Conservation (phyloP, 1,140 invertebrate genomes). For the Orussus abietinus region DNA sequence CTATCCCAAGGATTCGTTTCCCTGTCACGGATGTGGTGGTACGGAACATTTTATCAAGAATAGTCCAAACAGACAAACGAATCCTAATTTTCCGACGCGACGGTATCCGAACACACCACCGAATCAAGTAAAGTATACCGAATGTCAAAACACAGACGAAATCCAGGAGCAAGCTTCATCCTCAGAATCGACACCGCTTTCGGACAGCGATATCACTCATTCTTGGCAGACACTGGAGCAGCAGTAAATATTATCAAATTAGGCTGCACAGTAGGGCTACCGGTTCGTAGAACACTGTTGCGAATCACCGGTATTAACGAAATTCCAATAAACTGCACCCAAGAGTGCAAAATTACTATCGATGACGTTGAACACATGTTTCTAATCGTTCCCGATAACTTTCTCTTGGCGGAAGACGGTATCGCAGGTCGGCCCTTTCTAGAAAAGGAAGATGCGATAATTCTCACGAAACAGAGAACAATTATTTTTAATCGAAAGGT, state of each 20-base stretch:
- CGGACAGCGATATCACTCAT: background rate
- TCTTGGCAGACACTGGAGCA: background rate
- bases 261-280: too few relatives aligned
- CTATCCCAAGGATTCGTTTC: background rate
- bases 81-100: background rate
- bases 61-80: background rate
- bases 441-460: background rate
- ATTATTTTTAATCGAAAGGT: slow-evolving; percentile 1
- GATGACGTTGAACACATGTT: background rate
- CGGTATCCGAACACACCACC: background rate
- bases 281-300: too few relatives aligned
- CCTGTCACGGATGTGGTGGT: slow-evolving; percentile 1
- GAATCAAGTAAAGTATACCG: background rate
- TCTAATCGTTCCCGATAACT: background rate
- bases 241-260: background rate
- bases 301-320: slow-evolving; percentile 1
- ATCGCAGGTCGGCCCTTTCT: background rate
- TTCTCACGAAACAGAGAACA: background rate
- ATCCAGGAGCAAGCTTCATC: too few relatives aligned
- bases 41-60: background rate
- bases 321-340: too few relatives aligned
- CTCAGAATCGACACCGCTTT: background rate
- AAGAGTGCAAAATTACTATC: slow-evolving; percentile 1
- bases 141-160: too few relatives aligned
- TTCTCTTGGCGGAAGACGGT: background rate